A percentile compares a stretch with the other conserved stretches of the same genome.
These are phyloP conservation scores for Tetragonula clypearis DNA, from an alignment of 1,140 invertebrate species.

Conservation along the genomic window DNA sequence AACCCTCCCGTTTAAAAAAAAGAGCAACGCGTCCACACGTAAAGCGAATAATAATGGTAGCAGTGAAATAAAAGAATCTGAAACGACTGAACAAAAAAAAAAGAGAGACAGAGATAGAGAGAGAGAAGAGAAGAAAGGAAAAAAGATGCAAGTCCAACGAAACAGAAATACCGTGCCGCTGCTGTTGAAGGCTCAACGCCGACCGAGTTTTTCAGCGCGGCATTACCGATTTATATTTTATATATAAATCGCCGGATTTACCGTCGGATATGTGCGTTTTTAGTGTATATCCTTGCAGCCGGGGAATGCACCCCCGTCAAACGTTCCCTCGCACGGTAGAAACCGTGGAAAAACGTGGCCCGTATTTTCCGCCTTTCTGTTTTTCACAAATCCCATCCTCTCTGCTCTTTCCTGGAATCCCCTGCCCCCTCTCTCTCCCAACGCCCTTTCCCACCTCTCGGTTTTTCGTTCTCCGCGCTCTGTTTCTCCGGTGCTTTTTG, in stretches of 20 bases:
- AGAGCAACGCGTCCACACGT: background rate
- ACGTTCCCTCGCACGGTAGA: conserved; percentile 12
- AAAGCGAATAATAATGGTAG: conserved; percentile 39
- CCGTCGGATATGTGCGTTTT: conserved; percentile 31
- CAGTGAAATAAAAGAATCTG: background rate
- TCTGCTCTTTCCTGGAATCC: background rate
- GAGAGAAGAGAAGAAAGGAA: background rate
- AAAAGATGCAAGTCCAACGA: conserved; percentile 16
- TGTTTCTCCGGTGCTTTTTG: conserved; percentile 17
- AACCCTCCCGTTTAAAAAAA: background rate
- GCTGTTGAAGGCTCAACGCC: conserved; percentile 38
- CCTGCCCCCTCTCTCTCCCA: too few relatives aligned
- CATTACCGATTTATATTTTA: conserved; percentile 62
- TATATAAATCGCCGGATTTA: conserved; percentile 34
- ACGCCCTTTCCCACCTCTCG: too few relatives aligned
- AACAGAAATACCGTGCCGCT: conserved; percentile 29
- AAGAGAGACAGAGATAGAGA: background rate
- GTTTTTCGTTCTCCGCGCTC: background rate
- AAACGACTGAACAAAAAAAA: background rate
- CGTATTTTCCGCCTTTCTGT: conserved; percentile 29
- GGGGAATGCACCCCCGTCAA: conserved; percentile 42
- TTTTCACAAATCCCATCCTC: background rate
- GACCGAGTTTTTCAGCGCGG: conserved; percentile 59
- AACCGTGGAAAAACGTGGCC: conserved; percentile 16
- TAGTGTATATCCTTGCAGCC: conserved; percentile 25